Percentiles rank a stretch among this genome's conserved stretches.
Conservation (phyloP, 2,113 vertebrate genomes). For the Delphinapterus leucas region DNA sequence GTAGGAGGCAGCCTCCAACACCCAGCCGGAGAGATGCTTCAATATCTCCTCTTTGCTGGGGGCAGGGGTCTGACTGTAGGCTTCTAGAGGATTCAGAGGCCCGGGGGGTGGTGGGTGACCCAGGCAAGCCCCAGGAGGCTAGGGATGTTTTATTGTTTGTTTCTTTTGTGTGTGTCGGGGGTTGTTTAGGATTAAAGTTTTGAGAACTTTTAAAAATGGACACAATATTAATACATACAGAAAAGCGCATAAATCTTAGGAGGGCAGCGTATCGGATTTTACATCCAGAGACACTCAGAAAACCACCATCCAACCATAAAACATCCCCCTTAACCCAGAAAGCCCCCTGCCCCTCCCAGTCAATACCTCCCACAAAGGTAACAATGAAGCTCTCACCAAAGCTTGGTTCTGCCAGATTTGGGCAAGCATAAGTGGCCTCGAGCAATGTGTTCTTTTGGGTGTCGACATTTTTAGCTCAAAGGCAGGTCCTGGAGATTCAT, state of each 20-base stretch:
- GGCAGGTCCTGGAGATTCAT: rapidly evolving
- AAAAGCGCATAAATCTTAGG: rapidly evolving
- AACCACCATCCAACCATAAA: rapidly evolving
- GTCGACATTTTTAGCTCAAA: rapidly evolving
- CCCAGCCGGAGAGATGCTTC: rapidly evolving
- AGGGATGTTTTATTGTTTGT: background rate
- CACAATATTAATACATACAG: background rate
- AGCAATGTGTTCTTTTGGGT: rapidly evolving
- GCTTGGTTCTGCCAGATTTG: rapidly evolving
- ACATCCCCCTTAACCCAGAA: rapidly evolving
- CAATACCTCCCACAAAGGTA: rapidly evolving
- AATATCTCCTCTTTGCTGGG: rapidly evolving
- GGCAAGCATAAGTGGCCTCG: rapidly evolving
- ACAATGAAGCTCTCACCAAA: rapidly evolving
- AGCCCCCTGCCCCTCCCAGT: rapidly evolving
- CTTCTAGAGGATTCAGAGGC: background rate
- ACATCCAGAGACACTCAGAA: background rate
- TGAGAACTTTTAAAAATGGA: background rate
- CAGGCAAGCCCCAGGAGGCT: background rate
- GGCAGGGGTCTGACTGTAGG: background rate
- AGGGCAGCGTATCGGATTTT: rapidly evolving
- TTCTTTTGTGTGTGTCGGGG: background rate
- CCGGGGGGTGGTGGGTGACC: rapidly evolving
- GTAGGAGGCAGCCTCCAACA: background rate
- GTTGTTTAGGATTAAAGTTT: background rate